Percentiles rank a stretch among this genome's conserved stretches.
phyloP scores from a whole-genome alignment of 2,888 invertebrate species.

The Brachyptera risi region DNA sequence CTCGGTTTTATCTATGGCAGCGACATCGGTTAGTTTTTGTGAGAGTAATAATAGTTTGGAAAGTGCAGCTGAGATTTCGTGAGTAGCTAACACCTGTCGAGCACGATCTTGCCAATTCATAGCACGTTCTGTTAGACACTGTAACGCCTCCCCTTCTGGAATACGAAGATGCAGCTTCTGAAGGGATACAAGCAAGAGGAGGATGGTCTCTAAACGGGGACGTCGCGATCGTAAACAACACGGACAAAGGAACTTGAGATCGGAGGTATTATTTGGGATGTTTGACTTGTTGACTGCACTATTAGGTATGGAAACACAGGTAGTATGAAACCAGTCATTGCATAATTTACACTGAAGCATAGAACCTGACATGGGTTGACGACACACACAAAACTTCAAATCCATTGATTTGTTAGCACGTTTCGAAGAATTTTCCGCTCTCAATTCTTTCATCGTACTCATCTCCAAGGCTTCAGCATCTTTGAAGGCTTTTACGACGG shows the following conservation, averaged over 20 bases:
- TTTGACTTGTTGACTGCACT: background rate
- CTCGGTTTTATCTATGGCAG: slow-evolving; percentile 64
- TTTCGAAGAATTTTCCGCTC: slow-evolving; percentile 53
- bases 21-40: slow-evolving; percentile 59
- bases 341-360: slow-evolving; percentile 95
- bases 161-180: slow-evolving; percentile 67
- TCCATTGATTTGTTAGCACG: slow-evolving; percentile 48
- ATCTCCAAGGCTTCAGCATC: slow-evolving; percentile 74
- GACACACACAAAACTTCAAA: slow-evolving; percentile 72
- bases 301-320: too few species aligned
- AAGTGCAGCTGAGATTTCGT: slow-evolving; percentile 63
- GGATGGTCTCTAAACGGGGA: slow-evolving; percentile 77
- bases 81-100: slow-evolving; percentile 60
- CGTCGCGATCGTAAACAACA: slow-evolving; percentile 84
- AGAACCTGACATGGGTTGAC: slow-evolving; percentile 64
- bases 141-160: slow-evolving; percentile 90
- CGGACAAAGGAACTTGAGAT: slow-evolving; percentile 67
- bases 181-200: slow-evolving; percentile 70
- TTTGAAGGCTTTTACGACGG: slow-evolving; percentile 76
- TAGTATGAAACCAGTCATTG: slow-evolving; percentile 87
- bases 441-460: slow-evolving; percentile 60
- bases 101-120: slow-evolving; percentile 95
- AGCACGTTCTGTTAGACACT: slow-evolving; percentile 87
- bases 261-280: too few species aligned
- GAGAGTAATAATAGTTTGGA: slow-evolving; percentile 56